These are phyloP conservation scores for Nematolebias whitei DNA, from an alignment of 2,113 vertebrate genomes.

Conservation along the genomic window DNA sequence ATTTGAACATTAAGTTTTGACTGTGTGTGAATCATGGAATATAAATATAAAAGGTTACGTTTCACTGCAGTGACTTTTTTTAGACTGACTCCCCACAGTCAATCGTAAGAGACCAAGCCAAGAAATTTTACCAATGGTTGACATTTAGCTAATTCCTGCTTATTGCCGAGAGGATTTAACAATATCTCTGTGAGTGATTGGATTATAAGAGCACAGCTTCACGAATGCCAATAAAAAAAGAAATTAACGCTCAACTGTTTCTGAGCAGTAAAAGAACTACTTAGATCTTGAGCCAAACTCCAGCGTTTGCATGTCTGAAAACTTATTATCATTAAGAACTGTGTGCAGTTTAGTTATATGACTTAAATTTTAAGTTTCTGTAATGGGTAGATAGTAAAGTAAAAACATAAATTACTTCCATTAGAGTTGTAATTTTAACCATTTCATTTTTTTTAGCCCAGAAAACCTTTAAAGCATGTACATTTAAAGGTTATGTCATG, in stretches of 20 bases:
- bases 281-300: background rate
- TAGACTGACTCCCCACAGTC: background rate
- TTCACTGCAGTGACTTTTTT: background rate
- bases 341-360: background rate
- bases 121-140: constrained; percentile 6
- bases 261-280: constrained; percentile 1
- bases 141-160: constrained; percentile 34
- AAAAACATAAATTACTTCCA: background rate
- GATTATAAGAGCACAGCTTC: constrained; percentile 1
- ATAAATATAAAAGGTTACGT: background rate
- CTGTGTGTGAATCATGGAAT: background rate
- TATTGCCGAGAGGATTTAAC: constrained; percentile 31
- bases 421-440: background rate
- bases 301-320: background rate
- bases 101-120: background rate
- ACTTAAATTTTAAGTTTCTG: background rate
- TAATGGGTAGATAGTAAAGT: background rate
- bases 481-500: background rate
- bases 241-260: constrained; percentile 1
- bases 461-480: background rate
- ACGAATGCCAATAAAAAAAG: background rate
- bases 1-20: background rate
- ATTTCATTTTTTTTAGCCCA: background rate
- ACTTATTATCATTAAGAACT: background rate
- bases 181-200: constrained; percentile 9